Base-by-base conservation (phyloP, 2,888 invertebrate species). In the Ectemnius lituratus region DNA sequence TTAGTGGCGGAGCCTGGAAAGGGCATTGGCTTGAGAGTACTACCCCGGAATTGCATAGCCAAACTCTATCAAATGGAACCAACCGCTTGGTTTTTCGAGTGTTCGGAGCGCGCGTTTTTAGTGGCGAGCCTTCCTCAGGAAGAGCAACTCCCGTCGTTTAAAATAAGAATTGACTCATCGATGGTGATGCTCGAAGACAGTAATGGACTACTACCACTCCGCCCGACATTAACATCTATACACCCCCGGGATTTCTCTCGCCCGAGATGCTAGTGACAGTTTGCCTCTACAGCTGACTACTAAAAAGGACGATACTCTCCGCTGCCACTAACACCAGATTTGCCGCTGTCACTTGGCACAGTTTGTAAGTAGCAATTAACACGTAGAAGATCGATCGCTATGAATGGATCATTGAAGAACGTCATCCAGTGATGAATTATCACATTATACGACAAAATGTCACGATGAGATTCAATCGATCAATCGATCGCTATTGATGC, bases 91-190 rank as follows among this genome's bases (percentile, higher is more conserved):
- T 47, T 14, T 47, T 4, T 52, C n/a, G 52, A 52, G 16, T 52
- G n/a, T 52, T 2, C n/a, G 52, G 52, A 13, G 20, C 18, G n/a
- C 28, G 62, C 20, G 45, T 18, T 37, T 37, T 8, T 6, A 46
- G 62, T 62, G 62, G 37, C 62, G 46, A 62, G 28, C 14, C 27
- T 11, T 5, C 52, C 52, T 16, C 16, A 16, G 52, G 16, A 52
- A 52, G 52, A 52, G 52, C 16, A 2, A 13, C 52, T 16, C 52
- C 16, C n/a, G 14, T 52, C 14, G 52, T 52, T 52, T 52, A 52
- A 52, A 52, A 52, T 52, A 52, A 52, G 52, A 52, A 16, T 52
- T 52, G 52, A 52, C 52, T 52, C 52, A 52, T 52, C 52, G 52
- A 52, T 52, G 52, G 16, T 52, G 52, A 16, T 52, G 52, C 16